phyloP scores from a whole-genome alignment of 2,888 invertebrate species.

The Ypsolopha sequella region DNA sequence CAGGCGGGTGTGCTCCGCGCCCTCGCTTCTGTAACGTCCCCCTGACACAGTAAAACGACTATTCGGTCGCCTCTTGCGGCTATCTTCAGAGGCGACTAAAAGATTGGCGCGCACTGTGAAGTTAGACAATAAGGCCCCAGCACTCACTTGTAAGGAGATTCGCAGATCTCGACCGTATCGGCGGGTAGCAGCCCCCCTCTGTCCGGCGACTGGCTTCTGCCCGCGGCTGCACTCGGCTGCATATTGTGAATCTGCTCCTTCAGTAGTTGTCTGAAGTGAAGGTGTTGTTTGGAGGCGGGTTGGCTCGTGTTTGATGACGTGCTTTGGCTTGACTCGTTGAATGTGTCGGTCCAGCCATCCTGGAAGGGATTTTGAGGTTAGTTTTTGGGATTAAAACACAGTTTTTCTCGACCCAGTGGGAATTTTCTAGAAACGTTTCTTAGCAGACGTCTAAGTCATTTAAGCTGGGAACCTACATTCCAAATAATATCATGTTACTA shows the following conservation, averaged over 20 bases:
- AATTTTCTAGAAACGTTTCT: no score
- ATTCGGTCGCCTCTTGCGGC: no score
- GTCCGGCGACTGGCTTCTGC: constrained; percentile 23
- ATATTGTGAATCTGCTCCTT: constrained; percentile 40
- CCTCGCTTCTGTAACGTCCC: no score
- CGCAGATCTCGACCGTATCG: constrained; percentile 43
- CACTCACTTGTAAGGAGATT: constrained; percentile 56
- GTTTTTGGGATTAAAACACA: background rate
- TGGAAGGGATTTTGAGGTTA: background rate
- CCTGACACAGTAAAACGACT: no score
- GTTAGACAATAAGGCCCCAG: no score
- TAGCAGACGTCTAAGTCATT: background rate
- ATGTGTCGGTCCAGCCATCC: constrained; percentile 23
- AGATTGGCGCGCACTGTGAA: no score
- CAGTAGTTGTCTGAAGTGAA: constrained; percentile 45
- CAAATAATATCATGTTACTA: background rate
- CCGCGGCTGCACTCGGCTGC: constrained; percentile 17
- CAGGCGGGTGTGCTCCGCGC: no score
- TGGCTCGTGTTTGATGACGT: constrained; percentile 51
- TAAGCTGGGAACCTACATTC: background rate
- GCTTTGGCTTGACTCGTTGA: constrained; percentile 49
- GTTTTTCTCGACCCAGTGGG: no score
- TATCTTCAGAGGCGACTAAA: no score
- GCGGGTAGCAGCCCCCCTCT: constrained; percentile 35
- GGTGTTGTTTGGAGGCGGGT: constrained; percentile 45